phyloP scores from a whole-genome alignment of 2,113 vertebrate genomes.

The Boleophthalmus pectinirostris region DNA sequence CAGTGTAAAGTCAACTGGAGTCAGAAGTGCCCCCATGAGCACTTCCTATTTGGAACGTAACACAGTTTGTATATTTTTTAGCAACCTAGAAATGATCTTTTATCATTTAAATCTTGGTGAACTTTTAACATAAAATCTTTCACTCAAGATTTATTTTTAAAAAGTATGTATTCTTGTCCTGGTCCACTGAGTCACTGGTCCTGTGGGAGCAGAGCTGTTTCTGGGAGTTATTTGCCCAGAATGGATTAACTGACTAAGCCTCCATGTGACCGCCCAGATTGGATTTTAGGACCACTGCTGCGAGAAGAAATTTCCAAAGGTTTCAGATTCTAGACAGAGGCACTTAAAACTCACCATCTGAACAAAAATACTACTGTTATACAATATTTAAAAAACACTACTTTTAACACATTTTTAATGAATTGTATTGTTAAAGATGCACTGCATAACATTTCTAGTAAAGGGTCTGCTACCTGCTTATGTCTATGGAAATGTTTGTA shows the following conservation, averaged over 20 bases:
- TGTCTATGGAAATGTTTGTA: too few species aligned
- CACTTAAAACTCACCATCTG: conserved; percentile 6
- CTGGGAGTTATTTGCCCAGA: conserved; percentile 56
- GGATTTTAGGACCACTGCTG: conserved; percentile 57
- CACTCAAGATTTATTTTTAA: background rate
- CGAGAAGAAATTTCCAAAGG: conserved; percentile 38
- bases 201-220: conserved; percentile 38
- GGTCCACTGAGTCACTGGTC: conserved; percentile 26
- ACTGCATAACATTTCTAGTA: too few species aligned
- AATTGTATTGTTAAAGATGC: background rate
- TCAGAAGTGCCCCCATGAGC: too few species aligned
- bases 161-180: conserved; percentile 2
- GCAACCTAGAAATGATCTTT: too few species aligned
- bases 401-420: background rate
- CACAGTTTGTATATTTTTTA: too few species aligned
- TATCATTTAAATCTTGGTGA: background rate
- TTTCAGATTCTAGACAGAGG: conserved; percentile 17
- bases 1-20: too few species aligned
- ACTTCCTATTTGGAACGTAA: too few species aligned
- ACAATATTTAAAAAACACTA: background rate
- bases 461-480: too few species aligned
- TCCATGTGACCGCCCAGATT: conserved; percentile 70
- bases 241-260: conserved; percentile 74
- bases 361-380: background rate
- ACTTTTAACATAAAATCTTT: background rate